Percentiles rank a stretch among this genome's conserved stretches.
phyloP scores from a whole-genome alignment of 2,113 vertebrate species.

The Variabilichromis moorii region DNA sequence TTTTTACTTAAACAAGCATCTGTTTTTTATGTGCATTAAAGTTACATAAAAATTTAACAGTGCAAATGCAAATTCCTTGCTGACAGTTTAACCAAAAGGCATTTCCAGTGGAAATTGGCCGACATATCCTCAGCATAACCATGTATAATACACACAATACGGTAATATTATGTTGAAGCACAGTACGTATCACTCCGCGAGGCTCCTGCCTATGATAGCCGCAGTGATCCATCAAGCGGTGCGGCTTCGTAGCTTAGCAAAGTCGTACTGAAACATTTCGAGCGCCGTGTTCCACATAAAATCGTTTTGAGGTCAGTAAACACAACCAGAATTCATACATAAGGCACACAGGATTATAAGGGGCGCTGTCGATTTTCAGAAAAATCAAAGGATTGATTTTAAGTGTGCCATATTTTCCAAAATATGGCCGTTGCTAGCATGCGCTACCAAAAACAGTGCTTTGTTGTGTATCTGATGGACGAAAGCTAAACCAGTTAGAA shows the following conservation, averaged over 20 bases:
- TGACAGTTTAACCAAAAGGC: not conserved
- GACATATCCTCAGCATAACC: not conserved
- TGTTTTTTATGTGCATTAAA: not conserved
- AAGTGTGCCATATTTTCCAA: not conserved
- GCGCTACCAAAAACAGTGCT: not conserved
- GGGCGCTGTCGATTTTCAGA: fast-evolving
- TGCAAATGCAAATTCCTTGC: not conserved
- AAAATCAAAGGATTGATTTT: not conserved
- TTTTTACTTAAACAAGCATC: not conserved
- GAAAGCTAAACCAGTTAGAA: not conserved
- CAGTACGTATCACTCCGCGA: not conserved
- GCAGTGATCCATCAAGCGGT: no score
- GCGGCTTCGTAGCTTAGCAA: no score
- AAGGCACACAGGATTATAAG: not conserved
- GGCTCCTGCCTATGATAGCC: fast-evolving
- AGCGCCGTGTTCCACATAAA: fast-evolving
- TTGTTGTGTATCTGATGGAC: not conserved
- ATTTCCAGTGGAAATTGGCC: not conserved
- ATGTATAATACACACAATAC: not conserved
- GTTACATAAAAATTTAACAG: not conserved
- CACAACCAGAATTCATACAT: not conserved
- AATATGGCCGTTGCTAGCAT: not conserved
- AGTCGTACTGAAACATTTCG: no score
- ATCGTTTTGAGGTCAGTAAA: fast-evolving
- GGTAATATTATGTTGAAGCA: not conserved